phyloP scores from a whole-genome alignment of 2,888 invertebrate genomes.

The Pachycephus smyrnensis region DNA sequence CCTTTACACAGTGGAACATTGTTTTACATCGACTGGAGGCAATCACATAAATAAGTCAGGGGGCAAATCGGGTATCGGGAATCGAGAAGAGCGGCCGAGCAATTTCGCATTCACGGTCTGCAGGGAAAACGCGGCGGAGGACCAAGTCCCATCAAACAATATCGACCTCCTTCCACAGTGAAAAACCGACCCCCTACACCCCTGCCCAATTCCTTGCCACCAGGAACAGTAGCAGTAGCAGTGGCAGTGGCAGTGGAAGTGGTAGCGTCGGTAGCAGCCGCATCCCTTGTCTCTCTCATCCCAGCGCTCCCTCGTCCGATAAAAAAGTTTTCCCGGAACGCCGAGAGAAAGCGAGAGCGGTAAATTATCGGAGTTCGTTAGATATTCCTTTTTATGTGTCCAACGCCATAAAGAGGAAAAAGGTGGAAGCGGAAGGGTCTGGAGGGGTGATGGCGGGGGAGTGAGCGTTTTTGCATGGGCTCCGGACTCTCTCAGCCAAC shows the following conservation, averaged over 20 bases:
- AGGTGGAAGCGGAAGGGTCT: constrained; percentile 36
- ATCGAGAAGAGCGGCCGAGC: constrained; percentile 42
- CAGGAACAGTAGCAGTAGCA: background rate
- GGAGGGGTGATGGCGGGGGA: constrained; percentile 22
- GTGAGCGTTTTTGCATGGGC: constrained; percentile 55
- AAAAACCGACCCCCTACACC: background rate
- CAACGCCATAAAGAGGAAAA: constrained; percentile 54
- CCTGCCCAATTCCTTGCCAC: constrained; percentile 1
- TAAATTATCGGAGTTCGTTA: constrained; percentile 64
- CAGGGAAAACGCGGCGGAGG: constrained; percentile 48
- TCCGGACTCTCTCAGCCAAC: constrained; percentile 9
- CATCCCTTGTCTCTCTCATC: constrained; percentile 2
- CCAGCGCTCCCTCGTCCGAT: constrained; percentile 34
- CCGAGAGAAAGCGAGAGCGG: constrained; percentile 35
- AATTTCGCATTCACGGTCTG: constrained; percentile 62
- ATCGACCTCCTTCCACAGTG: constrained; percentile 37
- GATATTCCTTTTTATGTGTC: constrained; percentile 66
- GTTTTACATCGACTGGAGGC: constrained; percentile 54
- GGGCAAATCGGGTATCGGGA: constrained; percentile 27
- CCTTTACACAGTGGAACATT: constrained; percentile 47
- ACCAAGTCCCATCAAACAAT: constrained; percentile 44
- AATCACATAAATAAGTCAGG: constrained; percentile 62
- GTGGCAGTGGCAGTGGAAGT: background rate
- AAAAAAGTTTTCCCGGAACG: constrained; percentile 32
- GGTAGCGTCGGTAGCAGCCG: background rate